phyloP scores from a whole-genome alignment of 2,888 invertebrate species.

The Itoplectis maculator region DNA sequence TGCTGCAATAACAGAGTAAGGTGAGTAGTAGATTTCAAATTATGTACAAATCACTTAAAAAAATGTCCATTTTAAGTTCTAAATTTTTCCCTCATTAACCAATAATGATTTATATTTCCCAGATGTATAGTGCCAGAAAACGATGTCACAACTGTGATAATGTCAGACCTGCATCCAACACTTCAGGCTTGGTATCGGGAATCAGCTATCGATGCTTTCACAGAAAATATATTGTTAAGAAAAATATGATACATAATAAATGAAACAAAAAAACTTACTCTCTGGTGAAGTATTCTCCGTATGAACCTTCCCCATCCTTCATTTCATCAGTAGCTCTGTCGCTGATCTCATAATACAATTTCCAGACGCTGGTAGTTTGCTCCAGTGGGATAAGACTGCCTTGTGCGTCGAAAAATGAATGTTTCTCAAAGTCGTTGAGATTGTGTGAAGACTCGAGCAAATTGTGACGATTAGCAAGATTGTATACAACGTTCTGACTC shows the following conservation, averaged over 20 bases:
- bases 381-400: conserved; percentile 82
- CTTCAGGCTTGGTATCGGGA: conserved; percentile 80
- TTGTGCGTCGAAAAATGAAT: conserved; percentile 76
- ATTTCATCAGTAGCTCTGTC: conserved; percentile 80
- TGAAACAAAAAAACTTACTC: conserved; percentile 76
- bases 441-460: conserved; percentile 80
- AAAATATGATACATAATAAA: conserved; percentile 69
- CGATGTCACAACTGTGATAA: conserved; percentile 71
- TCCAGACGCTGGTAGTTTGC: conserved; percentile 79
- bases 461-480: conserved; percentile 84
- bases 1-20: conserved; percentile 78
- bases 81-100: neutral
- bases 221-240: conserved; percentile 75
- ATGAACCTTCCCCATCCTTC: conserved; percentile 75
- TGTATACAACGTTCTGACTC: conserved; percentile 87
- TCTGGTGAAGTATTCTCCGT: conserved; percentile 81
- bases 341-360: conserved; percentile 82
- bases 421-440: conserved; percentile 71
- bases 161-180: conserved; percentile 75
- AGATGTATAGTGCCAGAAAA: conserved; percentile 79
- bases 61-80: no score
- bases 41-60: no score
- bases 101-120: conserved; percentile 19
- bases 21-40: no score
- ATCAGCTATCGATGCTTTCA: conserved; percentile 74